A percentile compares a stretch with the other conserved stretches of the same genome.
Conservation (phyloP, 1,140 invertebrate genomes). For the Leptinotarsa undecemlineata region DNA sequence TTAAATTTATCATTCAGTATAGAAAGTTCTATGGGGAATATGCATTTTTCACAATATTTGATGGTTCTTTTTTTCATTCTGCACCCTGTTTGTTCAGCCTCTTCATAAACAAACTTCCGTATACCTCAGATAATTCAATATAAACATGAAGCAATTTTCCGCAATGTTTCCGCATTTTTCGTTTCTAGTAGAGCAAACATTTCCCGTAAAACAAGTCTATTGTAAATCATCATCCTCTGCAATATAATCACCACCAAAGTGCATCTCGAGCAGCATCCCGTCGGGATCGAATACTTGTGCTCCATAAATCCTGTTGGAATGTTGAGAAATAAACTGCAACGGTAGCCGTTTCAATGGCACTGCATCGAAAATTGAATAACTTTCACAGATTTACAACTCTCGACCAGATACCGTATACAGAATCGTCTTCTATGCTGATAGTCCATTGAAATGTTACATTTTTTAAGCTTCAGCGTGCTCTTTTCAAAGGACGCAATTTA, state of each 20-base stretch:
- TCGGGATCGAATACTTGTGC: slow-evolving; percentile 5
- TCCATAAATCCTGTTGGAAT: not conserved
- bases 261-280: slow-evolving; percentile 1
- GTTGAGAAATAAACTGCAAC: slow-evolving; percentile 1
- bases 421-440: no score
- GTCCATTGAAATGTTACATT: no score
- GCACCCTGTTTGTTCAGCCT: no score
- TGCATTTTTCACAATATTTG: no score
- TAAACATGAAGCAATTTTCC: not conserved
- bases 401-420: no score
- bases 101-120: no score
- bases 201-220: not conserved
- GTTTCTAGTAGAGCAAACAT: not conserved
- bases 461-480: no score
- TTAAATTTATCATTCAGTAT: no score
- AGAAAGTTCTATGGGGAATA: no score
- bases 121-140: no score
- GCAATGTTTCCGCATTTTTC: not conserved
- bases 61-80: no score
- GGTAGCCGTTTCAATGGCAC: slow-evolving; percentile 2
- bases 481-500: no score
- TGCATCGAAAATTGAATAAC: not conserved
- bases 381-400: not conserved
- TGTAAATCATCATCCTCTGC: not conserved
- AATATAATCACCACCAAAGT: slow-evolving; percentile 8